Evolutionary conservation across 1,140 invertebrate species (phyloP).

Genomic region (Caerostris darwini): DNA sequence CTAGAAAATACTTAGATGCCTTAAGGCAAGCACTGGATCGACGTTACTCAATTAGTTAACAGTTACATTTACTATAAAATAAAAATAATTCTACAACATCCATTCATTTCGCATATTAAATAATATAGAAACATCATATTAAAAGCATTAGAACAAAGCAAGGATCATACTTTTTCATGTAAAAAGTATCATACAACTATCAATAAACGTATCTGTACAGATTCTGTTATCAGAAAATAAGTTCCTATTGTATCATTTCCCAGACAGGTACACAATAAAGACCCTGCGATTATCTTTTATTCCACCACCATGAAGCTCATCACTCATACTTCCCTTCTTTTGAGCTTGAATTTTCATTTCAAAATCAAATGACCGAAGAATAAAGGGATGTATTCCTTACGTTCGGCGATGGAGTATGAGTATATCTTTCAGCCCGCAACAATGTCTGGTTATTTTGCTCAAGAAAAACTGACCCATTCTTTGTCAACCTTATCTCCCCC

Average conservation of each 20-base stretch:
- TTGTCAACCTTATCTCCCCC: background rate
- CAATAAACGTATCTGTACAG: background rate
- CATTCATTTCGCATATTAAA: too few species aligned
- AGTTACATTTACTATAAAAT: too few species aligned
- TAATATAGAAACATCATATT: too few species aligned
- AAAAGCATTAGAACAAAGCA: too few species aligned
- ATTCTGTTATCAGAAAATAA: background rate
- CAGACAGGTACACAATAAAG: conserved; percentile 10
- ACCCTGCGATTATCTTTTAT: conserved; percentile 2
- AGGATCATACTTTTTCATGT: too few species aligned
- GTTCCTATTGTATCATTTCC: background rate
- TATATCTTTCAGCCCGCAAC: background rate
- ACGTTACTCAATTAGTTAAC: too few species aligned
- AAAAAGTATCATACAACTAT: background rate
- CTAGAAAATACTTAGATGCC: too few species aligned
- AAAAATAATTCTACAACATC: too few species aligned
- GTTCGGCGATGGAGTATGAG: background rate
- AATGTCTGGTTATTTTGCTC: background rate
- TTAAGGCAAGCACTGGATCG: too few species aligned
- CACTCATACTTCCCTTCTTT: background rate
- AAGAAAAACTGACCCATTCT: background rate
- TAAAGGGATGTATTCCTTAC: background rate
- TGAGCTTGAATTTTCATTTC: background rate
- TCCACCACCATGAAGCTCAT: background rate
- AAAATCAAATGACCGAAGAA: background rate